A percentile compares a stretch with the other conserved stretches of the same genome.
These are phyloP conservation scores for Germaria angustata DNA, from an alignment of 2,888 invertebrate genomes.

Conservation along the genomic window DNA sequence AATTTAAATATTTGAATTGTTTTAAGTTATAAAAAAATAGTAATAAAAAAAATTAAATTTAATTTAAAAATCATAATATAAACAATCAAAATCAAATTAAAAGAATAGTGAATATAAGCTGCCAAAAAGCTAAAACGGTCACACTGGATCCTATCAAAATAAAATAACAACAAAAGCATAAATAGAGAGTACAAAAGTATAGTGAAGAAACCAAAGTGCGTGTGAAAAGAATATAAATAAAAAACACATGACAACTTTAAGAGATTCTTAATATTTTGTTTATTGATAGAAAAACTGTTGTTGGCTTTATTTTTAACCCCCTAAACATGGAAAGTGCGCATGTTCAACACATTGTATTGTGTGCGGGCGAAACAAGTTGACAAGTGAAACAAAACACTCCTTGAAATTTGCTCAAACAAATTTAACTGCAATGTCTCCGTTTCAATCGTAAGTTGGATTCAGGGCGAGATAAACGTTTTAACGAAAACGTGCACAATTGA, in stretches of 20 bases:
- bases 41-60: no score
- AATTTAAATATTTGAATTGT: no score
- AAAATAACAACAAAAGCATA: neutral
- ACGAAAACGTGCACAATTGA: constrained; percentile 46
- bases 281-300: neutral
- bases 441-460: constrained; percentile 68
- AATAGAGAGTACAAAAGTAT: neutral
- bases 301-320: constrained; percentile 33
- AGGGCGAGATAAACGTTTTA: constrained; percentile 66
- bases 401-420: constrained; percentile 56
- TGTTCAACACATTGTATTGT: constrained; percentile 57
- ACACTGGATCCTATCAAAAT: no score
- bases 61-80: no score
- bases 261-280: constrained; percentile 14
- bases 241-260: constrained; percentile 25
- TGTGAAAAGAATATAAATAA: neutral
- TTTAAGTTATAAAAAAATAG: no score
- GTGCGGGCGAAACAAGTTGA: constrained; percentile 42
- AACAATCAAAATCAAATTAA: no score
- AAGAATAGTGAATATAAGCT: no score
- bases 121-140: no score
- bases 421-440: constrained; percentile 53
- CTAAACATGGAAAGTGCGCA: constrained; percentile 51
- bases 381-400: constrained; percentile 65
- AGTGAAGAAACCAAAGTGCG: neutral